These are phyloP conservation scores for Hystrix cristata DNA, from an alignment of 2,113 vertebrate genomes.

Conservation along the genomic window DNA sequence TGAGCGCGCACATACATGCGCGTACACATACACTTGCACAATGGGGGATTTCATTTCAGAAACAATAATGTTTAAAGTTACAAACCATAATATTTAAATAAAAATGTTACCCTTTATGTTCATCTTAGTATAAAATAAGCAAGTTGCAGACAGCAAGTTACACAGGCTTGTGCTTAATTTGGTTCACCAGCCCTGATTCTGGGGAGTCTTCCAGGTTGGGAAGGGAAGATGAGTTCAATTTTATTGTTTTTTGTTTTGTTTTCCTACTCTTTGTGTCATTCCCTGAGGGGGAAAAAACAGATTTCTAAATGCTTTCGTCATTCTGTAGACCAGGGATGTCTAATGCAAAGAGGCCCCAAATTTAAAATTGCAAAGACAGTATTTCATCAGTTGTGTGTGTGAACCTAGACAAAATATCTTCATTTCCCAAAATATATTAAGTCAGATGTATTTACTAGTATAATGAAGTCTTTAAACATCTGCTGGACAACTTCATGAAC, in stretches of 20 bases:
- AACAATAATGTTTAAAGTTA: slow-evolving; percentile 29
- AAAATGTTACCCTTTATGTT: neutral
- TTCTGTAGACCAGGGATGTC: neutral
- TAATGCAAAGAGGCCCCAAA: neutral
- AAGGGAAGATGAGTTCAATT: slow-evolving; percentile 13
- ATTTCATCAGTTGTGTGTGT: neutral
- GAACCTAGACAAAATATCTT: neutral
- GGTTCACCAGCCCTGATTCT: neutral
- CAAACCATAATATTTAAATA: slow-evolving; percentile 25
- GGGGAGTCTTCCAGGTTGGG: neutral
- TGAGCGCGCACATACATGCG: neutral
- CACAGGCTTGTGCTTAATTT: neutral
- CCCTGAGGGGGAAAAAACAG: neutral
- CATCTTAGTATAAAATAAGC: neutral
- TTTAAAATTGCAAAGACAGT: neutral
- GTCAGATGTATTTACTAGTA: neutral
- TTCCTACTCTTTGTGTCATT: neutral
- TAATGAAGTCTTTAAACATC: neutral
- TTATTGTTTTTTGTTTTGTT: slow-evolving; percentile 19
- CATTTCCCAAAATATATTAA: slow-evolving; percentile 24
- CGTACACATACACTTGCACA: neutral
- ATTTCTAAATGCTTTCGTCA: neutral
- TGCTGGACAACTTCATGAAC: neutral
- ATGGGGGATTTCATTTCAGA: slow-evolving; percentile 18
- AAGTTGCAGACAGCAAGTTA: neutral